Evolutionary conservation across 2,888 invertebrate genomes (phyloP), one percentile per base, ranked within the genome.

Genomic region (Nebria brevicollis): DNA sequence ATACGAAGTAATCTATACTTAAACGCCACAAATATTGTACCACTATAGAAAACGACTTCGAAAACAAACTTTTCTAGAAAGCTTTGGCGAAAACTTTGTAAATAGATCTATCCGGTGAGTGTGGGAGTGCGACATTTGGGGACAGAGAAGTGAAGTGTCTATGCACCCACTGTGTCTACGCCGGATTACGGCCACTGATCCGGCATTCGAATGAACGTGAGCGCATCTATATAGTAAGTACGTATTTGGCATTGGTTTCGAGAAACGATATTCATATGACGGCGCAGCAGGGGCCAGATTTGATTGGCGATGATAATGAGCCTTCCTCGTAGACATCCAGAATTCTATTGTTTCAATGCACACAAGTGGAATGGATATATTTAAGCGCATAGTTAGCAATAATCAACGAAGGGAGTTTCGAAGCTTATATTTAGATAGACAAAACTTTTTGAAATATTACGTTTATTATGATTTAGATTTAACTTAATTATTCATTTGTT

Each of bases 151-250:
- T 54, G 54, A 54, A 54, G 54, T 54, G 54, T 54, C 54, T 54
- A 54, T 54, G 54, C 54, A 54, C 54, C 54, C 54, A 13, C 13
- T 6, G 54, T 54, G 54, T 54, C 54, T 54, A 54, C 54, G 54
- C 54, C 54, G 54, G 54, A 54, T 54, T 54, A 54, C 54, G 54
- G 54, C 54, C 54, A 54, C 54, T 54, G 54, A 54, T 54, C 54
- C 54, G 13, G 2, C 11, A 54, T 54, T 54, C 54, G 54, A 13
- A 13, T 8, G 54, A 54, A 54, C 54, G 13, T 54, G 54, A 54
- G 54, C 54, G 54, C 54, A 13, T 13, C 54, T 54, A 11, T 54
- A 8, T 54, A 54, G 11, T 8, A 11, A 6, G 54, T 54, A 54
- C 5, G 34, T 34, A 34, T 34, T 34, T 34, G 34, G 54, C 54